Evolutionary conservation across 1,140 invertebrate species (phyloP).

Genomic region (Drosophila sproati): DNA sequence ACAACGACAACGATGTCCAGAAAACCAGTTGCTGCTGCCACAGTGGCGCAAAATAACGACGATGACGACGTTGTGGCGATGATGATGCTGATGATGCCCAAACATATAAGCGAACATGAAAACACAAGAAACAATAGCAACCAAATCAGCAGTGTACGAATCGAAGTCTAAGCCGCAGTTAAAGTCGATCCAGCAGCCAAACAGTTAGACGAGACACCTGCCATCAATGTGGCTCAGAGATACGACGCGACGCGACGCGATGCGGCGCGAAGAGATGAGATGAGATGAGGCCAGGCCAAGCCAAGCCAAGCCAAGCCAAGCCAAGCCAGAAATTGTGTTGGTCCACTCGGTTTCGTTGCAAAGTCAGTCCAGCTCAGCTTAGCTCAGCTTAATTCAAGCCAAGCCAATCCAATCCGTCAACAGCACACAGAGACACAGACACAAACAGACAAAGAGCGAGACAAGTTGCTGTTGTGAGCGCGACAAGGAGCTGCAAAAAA

Average conservation of each 20-base stretch:
- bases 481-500: slow-evolving; percentile 48
- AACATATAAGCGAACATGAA: slow-evolving; percentile 33
- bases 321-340: slow-evolving; percentile 43
- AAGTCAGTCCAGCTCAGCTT: too few relatives aligned
- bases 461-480: background rate
- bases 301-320: slow-evolving; percentile 49
- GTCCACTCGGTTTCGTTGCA: too few relatives aligned
- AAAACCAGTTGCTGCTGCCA: slow-evolving; percentile 68
- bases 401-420: slow-evolving; percentile 71
- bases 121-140: slow-evolving; percentile 60
- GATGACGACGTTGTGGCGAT: slow-evolving; percentile 35
- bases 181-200: slow-evolving; percentile 28
- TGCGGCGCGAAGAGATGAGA: too few relatives aligned
- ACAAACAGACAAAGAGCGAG: background rate
- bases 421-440: slow-evolving; percentile 33
- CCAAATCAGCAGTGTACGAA: slow-evolving; percentile 39
- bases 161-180: slow-evolving; percentile 13
- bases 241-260: background rate
- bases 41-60: slow-evolving; percentile 60
- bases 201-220: slow-evolving; percentile 76
- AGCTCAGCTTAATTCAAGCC: slow-evolving; percentile 12
- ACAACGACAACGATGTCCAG: slow-evolving; percentile 28
- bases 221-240: slow-evolving; percentile 27
- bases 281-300: background rate
- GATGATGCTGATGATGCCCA: slow-evolving; percentile 42